Base-by-base conservation (phyloP, 2,797 vertebrate genomes). In the Lacerta bilineata region DNA sequence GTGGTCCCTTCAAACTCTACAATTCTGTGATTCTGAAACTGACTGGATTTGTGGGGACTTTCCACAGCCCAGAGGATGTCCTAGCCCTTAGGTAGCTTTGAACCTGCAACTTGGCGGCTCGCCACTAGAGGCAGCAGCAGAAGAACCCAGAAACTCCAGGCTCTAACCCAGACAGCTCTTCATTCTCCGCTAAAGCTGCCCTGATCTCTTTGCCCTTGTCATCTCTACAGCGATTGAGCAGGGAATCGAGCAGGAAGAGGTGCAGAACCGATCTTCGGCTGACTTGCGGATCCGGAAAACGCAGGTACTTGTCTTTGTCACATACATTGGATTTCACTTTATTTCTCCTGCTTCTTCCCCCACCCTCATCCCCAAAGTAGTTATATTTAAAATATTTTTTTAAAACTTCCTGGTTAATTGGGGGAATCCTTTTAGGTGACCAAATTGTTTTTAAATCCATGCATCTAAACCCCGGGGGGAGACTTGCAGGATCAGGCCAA, bases 281-380 rank as follows among this genome's bases (percentile, higher is more conserved):
- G 98, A 99, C 95, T 97, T 99, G 92, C 96, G 98, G 87, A 99
- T 99, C 96, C 98, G 98, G 36, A 99, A 99, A 96, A 99, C 98
- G 61, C 98, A 99, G 98, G 98, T 99, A 92, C 3, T 76, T 29
- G 3, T 4, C 7, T 5, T 39, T 7, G 2, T 36, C 33, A 1
- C 11, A 64, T 78, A 77, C 64, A 55, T 41, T 29, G 66, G 20
- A 27, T 36, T 36, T 27, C 8, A 29, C 7, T 8, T 64, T 4
- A 66, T 78, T 39, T 25, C 29, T 77, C 33, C n/a, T 69, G 1
- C 33, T 43, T 55, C 43, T 80, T 66, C 18, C 33, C 20, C 11
- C 41, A 17, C 69, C 59, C 50, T 2, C 69, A 50, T 36, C 68
- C 15, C 68, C 8, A 83, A 36, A 59, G 66, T 68, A 25, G 9